Evolutionary conservation across 1,140 invertebrate species (phyloP), one percentile per base, ranked within the genome.

Genomic region (Meloidogyne hapla): DNA sequence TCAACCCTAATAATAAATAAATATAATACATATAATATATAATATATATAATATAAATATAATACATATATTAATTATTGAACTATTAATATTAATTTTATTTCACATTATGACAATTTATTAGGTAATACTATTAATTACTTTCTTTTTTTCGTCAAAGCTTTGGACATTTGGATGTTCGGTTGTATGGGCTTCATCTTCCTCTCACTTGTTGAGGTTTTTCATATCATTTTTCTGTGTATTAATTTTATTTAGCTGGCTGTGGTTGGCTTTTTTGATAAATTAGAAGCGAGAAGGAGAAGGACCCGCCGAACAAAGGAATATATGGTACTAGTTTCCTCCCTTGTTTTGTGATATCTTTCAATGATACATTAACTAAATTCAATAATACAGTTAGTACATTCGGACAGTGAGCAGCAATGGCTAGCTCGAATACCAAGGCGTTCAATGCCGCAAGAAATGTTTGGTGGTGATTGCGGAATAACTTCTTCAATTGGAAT

Each of bases 171-270:
- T 69, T 86, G 81, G 81, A 85, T 86, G 83, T 86, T 86, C 63
- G 85, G 84, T 25, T 87, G 80, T 66, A 81, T 87, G 73, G 84
- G 85, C 9, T 85, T 87, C 76, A 86, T 86, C 15, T 86, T 86
- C 69, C 74, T 86, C 3, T 85, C 84, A 2, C 73, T 86, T 2
- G 83, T 86, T 26, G 84, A 85, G 74, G 82, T 83, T 56, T n/a
- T 23, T 21, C n/a, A n/a, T 6, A n/a, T n/a, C 38, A 65, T 42
- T 42, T 42, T 42, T n/a, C 18, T 15, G n/a, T n/a, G n/a, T n/a
- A 76, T 83, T 78, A 48, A 48, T 8, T n/a, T 6, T 56, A 5
- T 56, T 62, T 48, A 84, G 82, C 65, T 85, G 12, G 84, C 85
- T 13, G 80, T 86, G 8, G 84, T 86, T 13, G 84, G 84, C n/a